A percentile compares a stretch with the other conserved stretches of the same genome.
Evolutionary conservation across 2,888 invertebrate species (phyloP).

Genomic region (Amitus sp.): DNA sequence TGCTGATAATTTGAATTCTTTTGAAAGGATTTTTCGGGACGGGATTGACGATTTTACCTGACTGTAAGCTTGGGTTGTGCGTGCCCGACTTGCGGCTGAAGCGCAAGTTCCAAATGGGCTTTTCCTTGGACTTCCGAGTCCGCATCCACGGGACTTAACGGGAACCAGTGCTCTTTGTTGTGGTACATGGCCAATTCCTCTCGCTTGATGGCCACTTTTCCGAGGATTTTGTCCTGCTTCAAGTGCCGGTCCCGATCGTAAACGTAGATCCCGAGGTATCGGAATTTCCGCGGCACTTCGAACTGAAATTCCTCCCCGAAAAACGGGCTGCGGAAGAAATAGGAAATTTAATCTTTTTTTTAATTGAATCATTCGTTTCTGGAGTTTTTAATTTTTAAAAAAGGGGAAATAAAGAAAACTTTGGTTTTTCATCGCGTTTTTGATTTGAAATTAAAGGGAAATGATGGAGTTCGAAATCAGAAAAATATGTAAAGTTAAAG

Average conservation of each 20-base stretch:
- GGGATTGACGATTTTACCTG: slow-evolving; percentile 59
- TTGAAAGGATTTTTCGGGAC: too few species aligned
- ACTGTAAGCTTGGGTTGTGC: slow-evolving; percentile 64
- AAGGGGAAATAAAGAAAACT: too few species aligned
- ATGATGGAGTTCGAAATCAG: too few species aligned
- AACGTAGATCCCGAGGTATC: slow-evolving; percentile 88
- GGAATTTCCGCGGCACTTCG: slow-evolving; percentile 89
- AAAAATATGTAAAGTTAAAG: too few species aligned
- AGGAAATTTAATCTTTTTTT: slow-evolving; percentile 7
- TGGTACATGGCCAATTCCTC: slow-evolving; percentile 89
- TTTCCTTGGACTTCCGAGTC: slow-evolving; percentile 93
- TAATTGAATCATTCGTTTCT: too few species aligned
- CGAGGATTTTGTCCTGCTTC: slow-evolving; percentile 85
- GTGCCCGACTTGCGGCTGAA: slow-evolving; percentile 65
- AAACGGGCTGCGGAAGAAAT: slow-evolving; percentile 74
- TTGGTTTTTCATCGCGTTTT: too few species aligned
- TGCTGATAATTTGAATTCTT: too few species aligned
- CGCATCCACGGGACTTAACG: slow-evolving; percentile 84
- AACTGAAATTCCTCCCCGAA: slow-evolving; percentile 95
- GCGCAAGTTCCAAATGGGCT: slow-evolving; percentile 80
- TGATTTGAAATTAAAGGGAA: too few species aligned
- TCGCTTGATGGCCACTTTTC: slow-evolving; percentile 88
- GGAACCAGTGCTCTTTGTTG: slow-evolving; percentile 94
- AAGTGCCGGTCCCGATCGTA: slow-evolving; percentile 86
- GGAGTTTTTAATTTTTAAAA: too few species aligned